Evolutionary conservation across 2,888 invertebrate species (phyloP).

Genomic region (Euphydryas editha): DNA sequence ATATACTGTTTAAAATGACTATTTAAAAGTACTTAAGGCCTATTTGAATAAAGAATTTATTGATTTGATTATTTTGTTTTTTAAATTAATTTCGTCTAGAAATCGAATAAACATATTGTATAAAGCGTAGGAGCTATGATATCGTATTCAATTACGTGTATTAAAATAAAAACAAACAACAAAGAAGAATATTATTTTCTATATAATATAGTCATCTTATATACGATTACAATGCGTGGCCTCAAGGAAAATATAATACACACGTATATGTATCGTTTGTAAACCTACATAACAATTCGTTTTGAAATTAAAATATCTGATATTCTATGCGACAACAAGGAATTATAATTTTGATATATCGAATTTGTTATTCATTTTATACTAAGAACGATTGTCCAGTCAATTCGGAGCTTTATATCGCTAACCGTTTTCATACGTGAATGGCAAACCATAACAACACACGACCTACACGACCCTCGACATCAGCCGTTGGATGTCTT

Average conservation of each 20-base stretch:
- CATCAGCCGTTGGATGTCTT: too few relatives aligned
- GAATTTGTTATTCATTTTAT: slow-evolving; percentile 28
- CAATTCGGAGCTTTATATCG: too few relatives aligned
- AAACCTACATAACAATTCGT: slow-evolving; percentile 3
- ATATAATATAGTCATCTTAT: not conserved
- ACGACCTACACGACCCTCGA: too few relatives aligned
- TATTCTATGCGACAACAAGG: slow-evolving; percentile 10
- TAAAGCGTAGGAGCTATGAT: too few relatives aligned
- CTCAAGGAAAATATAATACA: not conserved
- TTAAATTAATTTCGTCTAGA: too few relatives aligned
- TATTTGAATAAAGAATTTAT: too few relatives aligned
- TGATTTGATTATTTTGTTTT: too few relatives aligned
- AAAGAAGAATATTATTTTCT: not conserved
- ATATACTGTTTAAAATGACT: too few relatives aligned
- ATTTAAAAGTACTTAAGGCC: too few relatives aligned
- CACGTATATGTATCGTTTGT: slow-evolving; percentile 2
- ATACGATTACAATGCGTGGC: not conserved
- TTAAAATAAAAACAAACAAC: not conserved
- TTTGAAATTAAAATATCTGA: slow-evolving; percentile 26
- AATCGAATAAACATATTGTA: too few relatives aligned
- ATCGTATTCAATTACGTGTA: not conserved
- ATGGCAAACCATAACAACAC: too few relatives aligned
- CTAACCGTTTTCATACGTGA: too few relatives aligned
- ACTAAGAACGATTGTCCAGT: not conserved
- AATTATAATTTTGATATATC: slow-evolving; percentile 7